Conservation (phyloP, 2,797 vertebrate genomes). For the Syndactyla subalaris region DNA sequence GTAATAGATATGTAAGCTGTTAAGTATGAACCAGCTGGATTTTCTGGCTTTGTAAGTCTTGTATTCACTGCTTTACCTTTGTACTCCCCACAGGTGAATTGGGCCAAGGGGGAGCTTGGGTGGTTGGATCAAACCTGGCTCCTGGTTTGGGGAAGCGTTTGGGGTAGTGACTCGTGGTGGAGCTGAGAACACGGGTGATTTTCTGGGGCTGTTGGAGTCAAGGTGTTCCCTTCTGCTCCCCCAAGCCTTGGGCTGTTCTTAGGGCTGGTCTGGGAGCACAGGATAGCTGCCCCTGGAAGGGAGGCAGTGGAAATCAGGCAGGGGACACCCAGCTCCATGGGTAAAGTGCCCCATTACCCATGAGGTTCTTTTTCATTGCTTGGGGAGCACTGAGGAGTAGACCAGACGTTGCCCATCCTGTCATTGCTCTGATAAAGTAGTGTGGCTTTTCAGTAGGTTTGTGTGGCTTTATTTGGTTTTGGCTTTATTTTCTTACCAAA, state of each 20-base stretch:
- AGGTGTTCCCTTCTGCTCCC: background rate
- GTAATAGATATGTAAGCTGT: background rate
- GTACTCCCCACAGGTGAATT: background rate
- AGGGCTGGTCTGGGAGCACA: background rate
- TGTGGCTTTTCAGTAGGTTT: background rate
- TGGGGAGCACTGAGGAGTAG: background rate
- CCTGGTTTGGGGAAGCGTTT: background rate
- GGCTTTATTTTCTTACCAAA: background rate
- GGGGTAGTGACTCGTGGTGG: fast-evolving
- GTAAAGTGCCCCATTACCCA: fast-evolving
- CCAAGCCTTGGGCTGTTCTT: background rate
- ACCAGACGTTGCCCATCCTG: background rate
- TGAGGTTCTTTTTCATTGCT: background rate
- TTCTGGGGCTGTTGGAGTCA: background rate
- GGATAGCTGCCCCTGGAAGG: background rate
- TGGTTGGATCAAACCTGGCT: background rate
- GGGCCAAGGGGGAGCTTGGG: background rate
- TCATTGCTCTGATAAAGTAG: background rate
- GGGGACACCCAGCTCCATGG: fast-evolving
- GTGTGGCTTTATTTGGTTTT: background rate
- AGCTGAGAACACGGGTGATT: background rate
- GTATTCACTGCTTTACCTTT: background rate
- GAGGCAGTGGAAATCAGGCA: background rate
- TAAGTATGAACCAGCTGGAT: slow-evolving; percentile 19
- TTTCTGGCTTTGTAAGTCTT: slow-evolving; percentile 29